phyloP scores from a whole-genome alignment of 1,140 invertebrate species.

The Ceratosolen solmsi region DNA sequence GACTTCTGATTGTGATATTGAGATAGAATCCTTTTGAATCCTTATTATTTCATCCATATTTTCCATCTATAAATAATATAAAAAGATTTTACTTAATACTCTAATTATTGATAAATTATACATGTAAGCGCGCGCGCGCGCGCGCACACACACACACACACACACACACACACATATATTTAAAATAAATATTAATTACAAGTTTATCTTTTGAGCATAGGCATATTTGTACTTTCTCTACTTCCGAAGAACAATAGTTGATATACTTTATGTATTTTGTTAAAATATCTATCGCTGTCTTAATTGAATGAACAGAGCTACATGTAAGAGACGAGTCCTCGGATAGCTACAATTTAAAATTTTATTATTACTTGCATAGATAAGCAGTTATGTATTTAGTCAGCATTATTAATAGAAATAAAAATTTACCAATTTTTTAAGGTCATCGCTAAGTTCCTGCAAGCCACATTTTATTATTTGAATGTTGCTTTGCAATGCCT shows the following conservation, averaged over 20 bases:
- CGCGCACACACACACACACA: too few relatives aligned
- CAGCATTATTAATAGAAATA: not conserved
- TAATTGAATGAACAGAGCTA: conserved; percentile 53
- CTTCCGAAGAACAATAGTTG: conserved; percentile 60
- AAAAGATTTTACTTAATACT: not conserved
- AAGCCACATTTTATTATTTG: conserved; percentile 59
- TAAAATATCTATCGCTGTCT: conserved; percentile 57
- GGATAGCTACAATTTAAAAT: conserved; percentile 52
- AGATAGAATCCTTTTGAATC: conserved; percentile 68
- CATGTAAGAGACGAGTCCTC: conserved; percentile 54
- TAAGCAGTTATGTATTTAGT: not conserved
- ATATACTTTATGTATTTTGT: conserved; percentile 59
- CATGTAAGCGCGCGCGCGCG: too few relatives aligned
- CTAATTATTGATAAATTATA: too few relatives aligned
- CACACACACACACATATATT: not conserved
- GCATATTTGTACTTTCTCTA: conserved; percentile 62
- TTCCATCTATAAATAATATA: conserved; percentile 62
- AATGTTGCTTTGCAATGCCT: conserved; percentile 59
- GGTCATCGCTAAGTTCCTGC: conserved; percentile 58
- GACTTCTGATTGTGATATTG: conserved; percentile 64
- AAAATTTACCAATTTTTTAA: conserved; percentile 62
- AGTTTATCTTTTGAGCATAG: conserved; percentile 67
- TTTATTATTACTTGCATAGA: not conserved
- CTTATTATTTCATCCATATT: conserved; percentile 68
- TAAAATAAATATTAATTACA: conserved; percentile 57